phyloP scores from a whole-genome alignment of 2,888 invertebrate species.

The Noctuana brunneofusca region DNA sequence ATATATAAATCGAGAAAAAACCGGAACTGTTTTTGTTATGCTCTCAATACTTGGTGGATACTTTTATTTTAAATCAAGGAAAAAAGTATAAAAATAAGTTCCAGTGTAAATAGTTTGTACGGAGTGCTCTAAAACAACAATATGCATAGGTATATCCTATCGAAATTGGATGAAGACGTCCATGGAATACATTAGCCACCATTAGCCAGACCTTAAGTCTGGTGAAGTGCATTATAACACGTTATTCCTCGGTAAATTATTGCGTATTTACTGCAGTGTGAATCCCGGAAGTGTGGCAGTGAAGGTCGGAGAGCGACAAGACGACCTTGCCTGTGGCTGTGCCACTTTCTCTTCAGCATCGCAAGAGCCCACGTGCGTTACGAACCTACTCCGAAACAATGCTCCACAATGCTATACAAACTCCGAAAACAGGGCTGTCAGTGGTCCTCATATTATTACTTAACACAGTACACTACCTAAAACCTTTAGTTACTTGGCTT shows the following conservation, averaged over 20 bases:
- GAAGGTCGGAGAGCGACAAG: slow-evolving; percentile 71
- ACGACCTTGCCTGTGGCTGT: slow-evolving; percentile 79
- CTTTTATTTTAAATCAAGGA: too few relatives aligned
- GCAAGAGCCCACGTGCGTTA: slow-evolving; percentile 67
- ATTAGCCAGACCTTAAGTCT: neutral
- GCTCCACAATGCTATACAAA: slow-evolving; percentile 56
- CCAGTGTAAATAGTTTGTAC: too few relatives aligned
- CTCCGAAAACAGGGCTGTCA: slow-evolving; percentile 40
- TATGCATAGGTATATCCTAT: neutral
- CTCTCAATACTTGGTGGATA: neutral
- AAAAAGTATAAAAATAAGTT: too few relatives aligned
- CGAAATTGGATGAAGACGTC: neutral
- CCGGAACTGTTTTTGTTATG: neutral
- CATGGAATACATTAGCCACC: neutral
- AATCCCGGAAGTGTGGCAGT: slow-evolving; percentile 65
- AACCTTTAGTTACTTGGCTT: too few relatives aligned
- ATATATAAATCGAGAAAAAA: neutral
- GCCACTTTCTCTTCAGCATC: slow-evolving; percentile 73
- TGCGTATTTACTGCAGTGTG: slow-evolving; percentile 43
- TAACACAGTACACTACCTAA: too few relatives aligned
- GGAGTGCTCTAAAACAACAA: too few relatives aligned
- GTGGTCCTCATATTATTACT: neutral
- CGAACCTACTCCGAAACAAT: slow-evolving; percentile 68
- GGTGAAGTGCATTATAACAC: neutral
- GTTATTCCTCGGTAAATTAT: slow-evolving; percentile 3